A percentile compares a stretch with the other conserved stretches of the same genome.
These are phyloP conservation scores for Rhea americana DNA, from an alignment of 2,113 vertebrate species.

Conservation along the genomic window DNA sequence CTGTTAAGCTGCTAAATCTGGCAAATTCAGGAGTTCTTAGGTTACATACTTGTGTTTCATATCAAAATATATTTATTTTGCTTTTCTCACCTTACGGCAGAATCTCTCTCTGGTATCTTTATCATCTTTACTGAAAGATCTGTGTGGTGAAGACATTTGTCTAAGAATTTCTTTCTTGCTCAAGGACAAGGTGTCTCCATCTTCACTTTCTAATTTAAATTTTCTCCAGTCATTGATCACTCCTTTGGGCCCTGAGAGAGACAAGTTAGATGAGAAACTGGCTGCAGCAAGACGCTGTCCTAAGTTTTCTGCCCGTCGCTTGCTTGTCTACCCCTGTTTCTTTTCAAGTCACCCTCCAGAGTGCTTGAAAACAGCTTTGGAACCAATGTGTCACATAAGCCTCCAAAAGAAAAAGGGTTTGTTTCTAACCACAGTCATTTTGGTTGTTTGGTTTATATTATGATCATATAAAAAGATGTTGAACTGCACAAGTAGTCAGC, in stretches of 20 bases:
- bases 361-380: not conserved
- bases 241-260: constrained; percentile 90
- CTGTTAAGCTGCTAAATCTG: not conserved
- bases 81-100: constrained; percentile 85
- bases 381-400: not conserved
- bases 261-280: not conserved
- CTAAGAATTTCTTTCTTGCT: constrained; percentile 91
- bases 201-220: constrained; percentile 95
- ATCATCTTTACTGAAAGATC: constrained; percentile 76
- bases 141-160: constrained; percentile 91
- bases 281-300: not conserved
- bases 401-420: too few species aligned
- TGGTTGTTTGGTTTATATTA: not conserved
- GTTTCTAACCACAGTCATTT: not conserved
- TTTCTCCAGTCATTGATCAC: constrained; percentile 98
- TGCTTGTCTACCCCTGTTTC: not conserved
- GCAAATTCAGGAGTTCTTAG: not conserved
- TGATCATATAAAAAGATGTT: not conserved
- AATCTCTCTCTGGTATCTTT: constrained; percentile 77
- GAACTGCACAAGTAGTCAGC: not conserved
- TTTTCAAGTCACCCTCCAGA: not conserved
- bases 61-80: not conserved
- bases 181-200: constrained; percentile 80
- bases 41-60: not conserved
- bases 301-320: not conserved